Evolutionary conservation across 1,140 invertebrate genomes (phyloP), one percentile per base, ranked within the genome.

Genomic region (Drosophila ironensis): DNA sequence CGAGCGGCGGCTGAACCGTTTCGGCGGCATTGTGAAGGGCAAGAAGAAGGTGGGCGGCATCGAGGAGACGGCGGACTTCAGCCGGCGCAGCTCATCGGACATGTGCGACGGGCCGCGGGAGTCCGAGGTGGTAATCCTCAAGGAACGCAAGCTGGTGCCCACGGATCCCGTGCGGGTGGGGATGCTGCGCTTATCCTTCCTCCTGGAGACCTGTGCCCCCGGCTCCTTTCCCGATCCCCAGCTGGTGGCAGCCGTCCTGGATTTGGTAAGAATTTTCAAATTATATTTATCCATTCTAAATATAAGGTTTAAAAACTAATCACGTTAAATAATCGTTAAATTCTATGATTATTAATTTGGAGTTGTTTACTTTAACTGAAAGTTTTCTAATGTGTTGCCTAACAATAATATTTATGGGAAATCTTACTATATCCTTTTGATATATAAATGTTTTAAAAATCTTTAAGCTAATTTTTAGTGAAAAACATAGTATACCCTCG

Each of bases 221-320:
- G 98, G 98, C 9, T 94, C 95, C 1, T 94, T 99, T 35, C 98
- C 98, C 2, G 98, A 99, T 92, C 94, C 98, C 16, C 95, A 98
- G 86, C 92, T 99, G 25, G 94, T 99, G 77, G 97, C 97, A n/a
- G 97, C 98, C 5, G 91, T 98, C 35, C 90, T 99, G 24, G 98
- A 99, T 91, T 92, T 99, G 92, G 98, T 99, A 12, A 41, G 24
- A 37, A 20, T 45, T 7, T 14, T 22, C 20, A 3, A 3, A 16
- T 8, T 17, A 37, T 9, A 17, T 2, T 37, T 17, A 17, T n/a
- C n/a, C n/a, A n/a, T n/a, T n/a, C n/a, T n/a, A n/a, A n/a, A n/a
- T n/a, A n/a, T n/a, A n/a, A n/a, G n/a, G n/a, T n/a, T n/a, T n/a
- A n/a, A n/a, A n/a, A n/a, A n/a, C n/a, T n/a, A n/a, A n/a, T n/a